Percentiles rank a stretch among this genome's conserved stretches.
Evolutionary conservation across 1,140 invertebrate species (phyloP).

Genomic region (Delia radicum): DNA sequence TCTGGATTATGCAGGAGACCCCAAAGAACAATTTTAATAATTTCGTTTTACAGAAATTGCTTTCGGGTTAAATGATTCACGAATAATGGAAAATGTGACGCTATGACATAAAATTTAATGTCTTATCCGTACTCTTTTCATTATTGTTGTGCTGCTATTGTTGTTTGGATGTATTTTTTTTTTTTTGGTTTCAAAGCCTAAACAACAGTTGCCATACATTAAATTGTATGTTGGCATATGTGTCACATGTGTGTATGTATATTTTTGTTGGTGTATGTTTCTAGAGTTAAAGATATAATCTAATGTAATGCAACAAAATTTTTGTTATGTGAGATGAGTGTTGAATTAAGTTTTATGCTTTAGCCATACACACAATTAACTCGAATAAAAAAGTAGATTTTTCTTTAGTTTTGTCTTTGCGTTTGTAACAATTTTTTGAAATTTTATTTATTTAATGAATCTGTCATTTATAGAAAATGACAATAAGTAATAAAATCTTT

Average conservation of each 20-base stretch:
- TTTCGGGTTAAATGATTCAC: conserved; percentile 25
- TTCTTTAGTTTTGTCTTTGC: no score
- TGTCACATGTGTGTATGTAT: background rate
- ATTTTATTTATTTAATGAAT: no score
- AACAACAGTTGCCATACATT: background rate
- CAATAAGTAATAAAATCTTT: no score
- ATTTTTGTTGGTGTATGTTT: no score
- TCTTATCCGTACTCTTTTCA: background rate
- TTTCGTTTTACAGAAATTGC: conserved; percentile 25
- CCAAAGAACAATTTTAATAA: conserved; percentile 24
- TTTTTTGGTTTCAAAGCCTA: conserved; percentile 5
- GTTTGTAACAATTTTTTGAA: no score
- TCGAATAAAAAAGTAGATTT: no score
- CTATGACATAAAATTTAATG: conserved; percentile 22
- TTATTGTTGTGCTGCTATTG: background rate
- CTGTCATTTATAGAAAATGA: no score
- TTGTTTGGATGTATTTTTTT: background rate
- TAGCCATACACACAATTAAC: no score
- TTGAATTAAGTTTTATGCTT: background rate
- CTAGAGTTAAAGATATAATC: background rate
- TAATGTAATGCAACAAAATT: conserved; percentile 5
- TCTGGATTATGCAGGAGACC: background rate
- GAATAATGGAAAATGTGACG: conserved; percentile 22
- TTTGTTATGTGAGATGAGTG: background rate
- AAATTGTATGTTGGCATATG: background rate